Percentiles rank a stretch among this genome's conserved stretches.
Evolutionary conservation across 2,797 vertebrate genomes (phyloP).

Genomic region (Saguinus oedipus): DNA sequence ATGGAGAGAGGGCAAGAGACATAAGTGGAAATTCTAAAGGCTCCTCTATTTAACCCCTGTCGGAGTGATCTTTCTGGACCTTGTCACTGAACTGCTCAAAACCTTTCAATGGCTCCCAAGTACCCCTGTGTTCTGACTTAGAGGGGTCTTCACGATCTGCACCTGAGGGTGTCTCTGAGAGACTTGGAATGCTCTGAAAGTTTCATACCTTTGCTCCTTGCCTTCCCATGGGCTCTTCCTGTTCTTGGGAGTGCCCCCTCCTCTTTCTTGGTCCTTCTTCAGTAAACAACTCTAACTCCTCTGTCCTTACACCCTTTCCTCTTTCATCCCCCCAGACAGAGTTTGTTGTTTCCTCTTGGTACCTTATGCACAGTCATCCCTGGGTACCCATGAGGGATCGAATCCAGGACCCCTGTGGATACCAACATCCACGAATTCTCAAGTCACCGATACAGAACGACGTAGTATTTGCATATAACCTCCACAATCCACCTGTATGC

Average conservation of each 20-base stretch:
- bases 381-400: too few relatives aligned
- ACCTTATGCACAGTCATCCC: fast-evolving
- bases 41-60: background rate
- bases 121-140: background rate
- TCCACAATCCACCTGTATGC: background rate
- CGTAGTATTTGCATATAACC: background rate
- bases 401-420: background rate
- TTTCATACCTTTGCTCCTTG: background rate
- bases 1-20: background rate
- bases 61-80: background rate
- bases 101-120: background rate
- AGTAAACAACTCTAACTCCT: background rate
- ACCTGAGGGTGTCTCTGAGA: background rate
- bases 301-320: background rate
- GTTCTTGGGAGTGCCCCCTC: background rate
- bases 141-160: background rate
- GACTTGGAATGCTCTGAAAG: background rate
- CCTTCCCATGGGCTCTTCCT: fast-evolving
- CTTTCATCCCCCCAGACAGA: fast-evolving
- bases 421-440: background rate
- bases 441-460: background rate
- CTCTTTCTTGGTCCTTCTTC: background rate
- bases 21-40: background rate
- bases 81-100: background rate
- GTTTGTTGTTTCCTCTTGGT: too few relatives aligned